These are phyloP conservation scores for Cylloceria caligata DNA, from an alignment of 2,888 invertebrate genomes.

Conservation along the genomic window DNA sequence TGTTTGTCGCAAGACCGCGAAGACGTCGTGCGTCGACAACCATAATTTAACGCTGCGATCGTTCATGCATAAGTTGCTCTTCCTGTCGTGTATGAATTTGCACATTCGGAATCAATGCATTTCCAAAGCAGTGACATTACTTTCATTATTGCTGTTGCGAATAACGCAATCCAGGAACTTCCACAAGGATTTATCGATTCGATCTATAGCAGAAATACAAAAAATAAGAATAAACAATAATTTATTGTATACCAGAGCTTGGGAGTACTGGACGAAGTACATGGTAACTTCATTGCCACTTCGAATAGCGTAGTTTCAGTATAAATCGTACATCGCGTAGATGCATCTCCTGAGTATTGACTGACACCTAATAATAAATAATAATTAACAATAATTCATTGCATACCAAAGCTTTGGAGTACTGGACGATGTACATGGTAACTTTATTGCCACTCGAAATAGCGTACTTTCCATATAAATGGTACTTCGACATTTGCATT, in stretches of 20 bases:
- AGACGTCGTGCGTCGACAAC: constrained; percentile 11
- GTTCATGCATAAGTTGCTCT: constrained; percentile 44
- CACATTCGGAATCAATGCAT: constrained; percentile 15
- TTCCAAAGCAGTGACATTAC: not conserved
- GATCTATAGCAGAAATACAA: not conserved
- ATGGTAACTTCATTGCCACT: too few species aligned
- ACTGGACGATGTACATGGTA: too few species aligned
- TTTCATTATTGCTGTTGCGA: not conserved
- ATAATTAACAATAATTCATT: too few species aligned
- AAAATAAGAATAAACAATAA: not conserved
- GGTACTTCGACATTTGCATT: too few species aligned
- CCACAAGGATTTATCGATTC: not conserved
- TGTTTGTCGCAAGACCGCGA: constrained; percentile 49
- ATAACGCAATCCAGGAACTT: not conserved
- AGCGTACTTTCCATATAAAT: too few species aligned
- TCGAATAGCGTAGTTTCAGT: too few species aligned
- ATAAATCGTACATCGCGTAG: too few species aligned
- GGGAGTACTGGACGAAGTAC: too few species aligned
- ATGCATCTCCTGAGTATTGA: too few species aligned
- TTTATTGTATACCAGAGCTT: not conserved
- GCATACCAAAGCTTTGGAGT: too few species aligned
- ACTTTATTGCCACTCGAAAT: too few species aligned
- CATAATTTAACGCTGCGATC: constrained; percentile 48
- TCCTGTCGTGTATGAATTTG: constrained; percentile 16
- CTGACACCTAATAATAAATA: too few species aligned